These are phyloP conservation scores for Hyposmocoma kahamanoa DNA, from an alignment of 1,140 invertebrate species.

Conservation along the genomic window DNA sequence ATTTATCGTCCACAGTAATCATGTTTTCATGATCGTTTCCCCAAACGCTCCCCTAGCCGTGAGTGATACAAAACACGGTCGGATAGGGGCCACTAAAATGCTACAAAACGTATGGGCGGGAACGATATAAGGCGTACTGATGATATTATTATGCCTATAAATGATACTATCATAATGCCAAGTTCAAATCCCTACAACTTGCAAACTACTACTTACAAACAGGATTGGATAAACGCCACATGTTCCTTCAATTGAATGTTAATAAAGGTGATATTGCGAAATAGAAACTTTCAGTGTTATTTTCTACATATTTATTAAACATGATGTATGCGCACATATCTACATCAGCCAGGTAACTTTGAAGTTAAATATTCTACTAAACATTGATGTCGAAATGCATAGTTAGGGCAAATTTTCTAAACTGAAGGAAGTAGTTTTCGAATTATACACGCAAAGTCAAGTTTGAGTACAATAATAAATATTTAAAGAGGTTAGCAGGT, in stretches of 20 bases:
- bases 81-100: slow-evolving; percentile 43
- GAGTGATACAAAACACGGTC: slow-evolving; percentile 22
- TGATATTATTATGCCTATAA: slow-evolving; percentile 41
- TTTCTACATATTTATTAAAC: too few species aligned
- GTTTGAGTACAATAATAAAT: slow-evolving; percentile 47
- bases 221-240: too few species aligned
- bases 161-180: slow-evolving; percentile 1
- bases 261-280: too few species aligned
- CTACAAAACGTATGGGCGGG: slow-evolving; percentile 64
- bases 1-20: slow-evolving; percentile 2
- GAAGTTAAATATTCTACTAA: too few species aligned
- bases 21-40: slow-evolving; percentile 6
- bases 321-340: too few species aligned
- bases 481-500: slow-evolving; percentile 58
- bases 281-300: too few species aligned
- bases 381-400: too few species aligned
- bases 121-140: slow-evolving; percentile 30
- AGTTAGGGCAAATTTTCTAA: slow-evolving; percentile 6
- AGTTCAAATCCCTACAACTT: too few species aligned
- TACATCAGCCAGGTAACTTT: too few species aligned
- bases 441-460: slow-evolving; percentile 27
- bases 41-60: slow-evolving; percentile 10
- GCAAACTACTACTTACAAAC: too few species aligned
- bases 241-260: too few species aligned
- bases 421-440: slow-evolving; percentile 25